Base-by-base conservation (phyloP, 2,888 invertebrate genomes). In the Drosophila paucipuncta region DNA sequence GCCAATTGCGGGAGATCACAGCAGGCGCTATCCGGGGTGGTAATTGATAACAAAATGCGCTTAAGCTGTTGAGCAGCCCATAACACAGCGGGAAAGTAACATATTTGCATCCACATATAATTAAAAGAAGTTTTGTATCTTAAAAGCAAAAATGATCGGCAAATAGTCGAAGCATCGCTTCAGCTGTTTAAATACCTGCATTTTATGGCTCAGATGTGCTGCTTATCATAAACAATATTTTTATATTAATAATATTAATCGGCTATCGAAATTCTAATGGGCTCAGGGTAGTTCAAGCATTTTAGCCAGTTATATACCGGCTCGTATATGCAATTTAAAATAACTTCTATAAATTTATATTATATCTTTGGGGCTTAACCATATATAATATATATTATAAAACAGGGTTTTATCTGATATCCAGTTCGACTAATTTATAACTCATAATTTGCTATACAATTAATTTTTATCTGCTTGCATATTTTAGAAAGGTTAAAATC, bases 21-120 rank as follows among this genome's bases (percentile, higher is more conserved):
- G 68, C 71, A 16, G 80, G 80, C 25, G n/a, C 31, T 1, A 47
- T 22, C 73, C 10, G 4, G 11, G 39, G 18, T 30, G 58, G 30
- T 37, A 37, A 49, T 59, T 62, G 64, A 57, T 80, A 67, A 52
- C 65, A 52, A 68, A 64, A 50, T 70, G 62, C 31, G 18, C 33
- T 63, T 66, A 28, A 53, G 54, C 61, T 41, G 67, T 43, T 59
- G 31, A 37, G 33, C 76, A 49, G 62, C 59, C 53, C 64, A 61
- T 65, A 65, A 70, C 70, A 39, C 78, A 79, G 78, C 80, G 43
- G 67, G 76, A 37, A 37, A 70, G 43, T 55, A 49, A 35, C 50
- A 53, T 57, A 35, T 41, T 30, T 22, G 43, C 35, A 58, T n/a
- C 37, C 6, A 4, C 33, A 65, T 35, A 35, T 35, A 35, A 35